Base-by-base conservation (phyloP, 2,888 invertebrate genomes). In the Hermaeophaga mercurialis region DNA sequence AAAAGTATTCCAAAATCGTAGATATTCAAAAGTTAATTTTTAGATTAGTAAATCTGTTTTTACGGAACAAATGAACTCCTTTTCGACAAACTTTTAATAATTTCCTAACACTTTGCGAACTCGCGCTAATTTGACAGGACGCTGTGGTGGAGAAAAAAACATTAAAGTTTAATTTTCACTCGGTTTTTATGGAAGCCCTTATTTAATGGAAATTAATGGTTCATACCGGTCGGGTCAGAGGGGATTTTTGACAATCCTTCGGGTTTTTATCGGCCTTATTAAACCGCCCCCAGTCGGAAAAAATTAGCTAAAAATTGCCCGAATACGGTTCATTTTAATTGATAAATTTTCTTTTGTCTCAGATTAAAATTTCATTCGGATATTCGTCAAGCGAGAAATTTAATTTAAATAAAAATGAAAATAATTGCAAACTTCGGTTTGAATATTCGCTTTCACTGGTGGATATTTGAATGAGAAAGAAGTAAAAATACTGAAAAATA, bases 151-250 rank as follows among this genome's bases (percentile, higher is more conserved):
- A 43, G 19, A 18, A 18, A 26, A 24, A 43, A 43, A 43, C 15
- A 43, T 43, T 43, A 43, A 24, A 43, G 26, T 43, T 43, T 43
- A 43, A 43, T 43, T 43, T 43, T 43, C 24, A 22, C 8, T 24
- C 24, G 43, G 43, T 43, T 49, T 39, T 22, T 46, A 34, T 19
- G 14, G 14, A 34, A 34, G 14, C 12, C 7, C 12, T 34, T 46
- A n/a, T 48, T 49, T 49, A 28, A 49, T 49, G 31, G 12, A 49
- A 49, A 49, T 49, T 49, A 39, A 49, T 28, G 38, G 48, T 7
- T 14, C 28, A 15, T 17, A 17, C n/a, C 24, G 38, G 48, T 38
- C 1, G 39, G 18, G 19, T 39, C 39, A 24, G 18, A 28, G 24
- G 39, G 28, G 11, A 49, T 49, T 26, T 18, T 49, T 38, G 39